Evolutionary conservation across 2,888 invertebrate genomes (phyloP).

Genomic region (Melipona bicolor): DNA sequence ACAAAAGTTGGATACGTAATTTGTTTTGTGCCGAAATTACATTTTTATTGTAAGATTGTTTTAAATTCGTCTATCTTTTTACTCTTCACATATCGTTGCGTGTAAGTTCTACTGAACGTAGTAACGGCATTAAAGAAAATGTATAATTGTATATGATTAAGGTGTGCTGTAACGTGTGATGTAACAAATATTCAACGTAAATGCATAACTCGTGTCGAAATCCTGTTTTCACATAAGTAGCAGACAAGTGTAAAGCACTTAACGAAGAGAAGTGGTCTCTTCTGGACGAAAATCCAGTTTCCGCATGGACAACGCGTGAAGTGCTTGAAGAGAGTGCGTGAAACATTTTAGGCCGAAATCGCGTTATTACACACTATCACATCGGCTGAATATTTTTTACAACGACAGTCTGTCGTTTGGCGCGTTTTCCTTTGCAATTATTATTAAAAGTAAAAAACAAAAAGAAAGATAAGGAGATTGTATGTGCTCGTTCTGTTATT

Average conservation of each 20-base stretch:
- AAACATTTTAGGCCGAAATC: slow-evolving; percentile 1
- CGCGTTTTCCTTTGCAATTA: background rate
- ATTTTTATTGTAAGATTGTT: background rate
- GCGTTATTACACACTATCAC: background rate
- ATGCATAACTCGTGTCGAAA: background rate
- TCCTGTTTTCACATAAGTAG: slow-evolving; percentile 7
- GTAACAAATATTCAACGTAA: background rate
- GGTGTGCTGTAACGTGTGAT: background rate
- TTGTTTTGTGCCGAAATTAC: background rate
- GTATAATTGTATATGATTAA: background rate
- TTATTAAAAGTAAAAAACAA: background rate
- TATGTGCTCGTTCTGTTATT: background rate
- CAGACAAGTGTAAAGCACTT: slow-evolving; percentile 6
- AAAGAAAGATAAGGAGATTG: background rate
- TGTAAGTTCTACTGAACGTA: background rate
- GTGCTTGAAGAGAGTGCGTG: background rate
- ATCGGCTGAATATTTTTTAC: background rate
- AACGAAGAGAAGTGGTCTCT: slow-evolving; percentile 7
- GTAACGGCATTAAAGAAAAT: background rate
- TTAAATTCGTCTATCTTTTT: background rate
- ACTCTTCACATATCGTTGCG: background rate
- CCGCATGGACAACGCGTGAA: slow-evolving; percentile 4
- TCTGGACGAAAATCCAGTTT: slow-evolving; percentile 18
- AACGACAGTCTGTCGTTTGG: too few species aligned
- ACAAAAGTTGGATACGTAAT: background rate